Evolutionary conservation across 92 coral and sea anemone species (phyloP).

Genomic region (Anthopleura xanthogrammica): DNA sequence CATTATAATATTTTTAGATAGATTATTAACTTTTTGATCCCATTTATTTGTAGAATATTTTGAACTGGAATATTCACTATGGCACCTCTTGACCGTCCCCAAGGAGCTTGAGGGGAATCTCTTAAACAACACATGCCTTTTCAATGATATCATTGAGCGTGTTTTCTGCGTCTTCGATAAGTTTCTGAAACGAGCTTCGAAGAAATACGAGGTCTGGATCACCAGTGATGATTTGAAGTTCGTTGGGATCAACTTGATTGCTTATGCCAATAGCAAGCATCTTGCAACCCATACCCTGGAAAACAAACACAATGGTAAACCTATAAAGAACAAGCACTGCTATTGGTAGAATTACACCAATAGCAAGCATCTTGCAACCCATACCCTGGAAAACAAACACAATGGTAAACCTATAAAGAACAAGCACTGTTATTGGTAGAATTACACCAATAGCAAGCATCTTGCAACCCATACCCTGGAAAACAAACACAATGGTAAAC

Average conservation of each 20-base stretch:
- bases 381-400: background rate
- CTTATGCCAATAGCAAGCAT: constrained; percentile 5
- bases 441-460: too few species aligned
- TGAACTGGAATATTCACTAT: too few species aligned
- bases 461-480: too few species aligned
- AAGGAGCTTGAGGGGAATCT: too few species aligned
- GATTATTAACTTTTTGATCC: too few species aligned
- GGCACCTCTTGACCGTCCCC: too few species aligned
- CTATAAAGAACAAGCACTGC: background rate
- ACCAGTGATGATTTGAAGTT: background rate
- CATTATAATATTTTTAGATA: too few species aligned
- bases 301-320: background rate
- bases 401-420: background rate
- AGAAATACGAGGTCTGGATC: background rate
- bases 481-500: too few species aligned
- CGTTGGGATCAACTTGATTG: background rate
- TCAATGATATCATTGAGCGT: constrained; percentile 2
- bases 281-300: background rate
- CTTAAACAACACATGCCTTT: constrained; percentile 6
- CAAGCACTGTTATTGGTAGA: background rate
- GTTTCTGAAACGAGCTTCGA: background rate
- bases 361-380: background rate
- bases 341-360: background rate
- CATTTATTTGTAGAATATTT: too few species aligned
- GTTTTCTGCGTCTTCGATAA: background rate